Base-by-base conservation (phyloP, 1,140 invertebrate species). In the Pseudomyrmex sp. region DNA sequence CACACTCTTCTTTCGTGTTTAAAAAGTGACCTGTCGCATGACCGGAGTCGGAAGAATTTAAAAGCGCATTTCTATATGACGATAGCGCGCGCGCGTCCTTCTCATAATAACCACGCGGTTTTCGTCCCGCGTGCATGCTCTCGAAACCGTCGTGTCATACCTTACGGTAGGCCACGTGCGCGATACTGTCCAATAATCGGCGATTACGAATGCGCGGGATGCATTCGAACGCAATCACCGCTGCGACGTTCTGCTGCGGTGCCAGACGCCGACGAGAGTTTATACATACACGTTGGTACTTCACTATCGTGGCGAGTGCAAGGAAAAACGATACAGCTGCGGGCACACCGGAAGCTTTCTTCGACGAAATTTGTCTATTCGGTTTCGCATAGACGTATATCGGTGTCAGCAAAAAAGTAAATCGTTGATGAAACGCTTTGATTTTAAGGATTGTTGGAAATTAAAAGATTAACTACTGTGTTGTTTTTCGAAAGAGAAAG, bases 121-220 rank as follows among this genome's bases (percentile, higher is more conserved):
- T 90, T 84, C 82, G 82, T 85, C 82, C 90, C 91, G 91, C 90
- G 89, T 89, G 83, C 82, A 85, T 85, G 35, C 80, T 87, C 90
- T 52, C 85, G 73, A 92, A 92, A 85, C 83, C 10, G 73, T 66
- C 76, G 44, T 83, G 88, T 90, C 83, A 87, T 82, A 86, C 83
- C 90, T 93, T 91, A 92, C 75, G 83, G 85, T 85, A 90, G 90
- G 91, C 92, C 92, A 92, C 91, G 91, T 93, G 91, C 79, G 79
- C 88, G 85, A 87, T 87, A 76, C 76, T 79, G 82, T 73, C 88
- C 87, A 89, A 90, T 89, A 89, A 89, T 91, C 88, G 76, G 56
- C 84, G 85, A 90, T 90, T 89, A 86, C 86, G 77, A 88, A 82
- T 80, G 84, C 84, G 84, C 80, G 82, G 87, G 87, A 88, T 83